Conservation (phyloP, 1,140 invertebrate genomes). For the Latrodectus geometricus region DNA sequence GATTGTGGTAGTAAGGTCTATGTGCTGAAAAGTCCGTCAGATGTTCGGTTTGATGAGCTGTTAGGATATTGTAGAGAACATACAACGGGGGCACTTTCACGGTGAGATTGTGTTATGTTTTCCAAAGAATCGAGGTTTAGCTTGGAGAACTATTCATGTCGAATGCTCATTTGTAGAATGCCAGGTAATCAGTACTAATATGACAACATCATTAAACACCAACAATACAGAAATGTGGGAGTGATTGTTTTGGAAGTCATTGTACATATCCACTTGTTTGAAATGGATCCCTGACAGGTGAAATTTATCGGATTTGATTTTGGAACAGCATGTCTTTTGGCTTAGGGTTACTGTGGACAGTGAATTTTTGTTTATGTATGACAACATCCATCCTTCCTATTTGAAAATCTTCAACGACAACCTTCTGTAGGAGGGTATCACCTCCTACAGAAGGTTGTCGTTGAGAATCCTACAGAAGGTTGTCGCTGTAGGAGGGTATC, state of each 20-base stretch:
- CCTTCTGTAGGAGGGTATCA: neutral
- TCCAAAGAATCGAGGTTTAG: neutral
- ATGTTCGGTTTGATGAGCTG: neutral
- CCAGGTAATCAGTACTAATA: neutral
- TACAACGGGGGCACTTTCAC: neutral
- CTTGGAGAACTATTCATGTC: neutral
- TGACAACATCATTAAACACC: neutral
- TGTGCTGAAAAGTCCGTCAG: too few relatives aligned
- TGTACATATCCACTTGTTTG: neutral
- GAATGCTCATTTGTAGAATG: neutral
- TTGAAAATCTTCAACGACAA: neutral
- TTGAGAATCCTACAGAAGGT: too few relatives aligned
- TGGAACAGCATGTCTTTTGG: neutral
- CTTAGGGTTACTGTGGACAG: neutral
- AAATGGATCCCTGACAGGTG: neutral
- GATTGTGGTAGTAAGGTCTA: too few relatives aligned
- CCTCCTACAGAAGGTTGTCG: too few relatives aligned
- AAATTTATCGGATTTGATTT: neutral
- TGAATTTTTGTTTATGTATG: neutral
- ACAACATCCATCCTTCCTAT: neutral
- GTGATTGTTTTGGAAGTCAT: neutral
- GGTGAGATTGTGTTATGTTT: neutral
- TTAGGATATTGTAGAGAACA: neutral
- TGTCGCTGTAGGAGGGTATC: too few relatives aligned
- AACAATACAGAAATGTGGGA: neutral